Percentiles rank a stretch among this genome's conserved stretches.
These are phyloP conservation scores for Myiozetetes cayanensis DNA, from an alignment of 2,113 vertebrate genomes.

Conservation along the genomic window DNA sequence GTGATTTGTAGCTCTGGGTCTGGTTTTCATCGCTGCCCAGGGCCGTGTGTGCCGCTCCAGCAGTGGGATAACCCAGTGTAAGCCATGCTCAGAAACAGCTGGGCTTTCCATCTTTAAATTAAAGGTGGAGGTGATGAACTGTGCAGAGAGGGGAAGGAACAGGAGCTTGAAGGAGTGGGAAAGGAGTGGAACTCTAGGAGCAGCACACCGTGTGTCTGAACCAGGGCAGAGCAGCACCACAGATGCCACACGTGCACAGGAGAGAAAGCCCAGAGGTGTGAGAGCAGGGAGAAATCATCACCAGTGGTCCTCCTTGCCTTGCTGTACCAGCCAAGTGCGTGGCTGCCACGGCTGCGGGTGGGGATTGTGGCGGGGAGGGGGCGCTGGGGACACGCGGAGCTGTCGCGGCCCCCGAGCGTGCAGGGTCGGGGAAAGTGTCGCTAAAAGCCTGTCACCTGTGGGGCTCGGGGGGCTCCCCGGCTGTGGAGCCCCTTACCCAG, in stretches of 20 bases:
- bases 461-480: not conserved
- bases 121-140: not conserved
- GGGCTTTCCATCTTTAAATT: not conserved
- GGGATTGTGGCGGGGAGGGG: not conserved
- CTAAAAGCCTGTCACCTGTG: not conserved
- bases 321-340: not conserved
- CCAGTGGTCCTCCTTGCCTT: not conserved
- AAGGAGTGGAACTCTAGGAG: not conserved
- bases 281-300: not conserved
- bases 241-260: rapidly evolving
- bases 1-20: not conserved
- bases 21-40: not conserved
- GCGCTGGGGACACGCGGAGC: not conserved
- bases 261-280: not conserved
- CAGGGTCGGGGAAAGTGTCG: rapidly evolving
- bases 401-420: rapidly evolving
- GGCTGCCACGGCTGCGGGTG: not conserved
- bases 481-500: not conserved
- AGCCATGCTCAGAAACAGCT: not conserved
- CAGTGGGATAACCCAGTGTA: not conserved
- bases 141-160: not conserved
- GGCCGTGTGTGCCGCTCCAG: not conserved
- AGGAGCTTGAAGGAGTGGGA: not conserved
- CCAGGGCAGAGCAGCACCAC: not conserved
- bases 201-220: rapidly evolving